These are phyloP conservation scores for Narcine bancroftii DNA, from an alignment of 2,113 vertebrate genomes.

Conservation along the genomic window DNA sequence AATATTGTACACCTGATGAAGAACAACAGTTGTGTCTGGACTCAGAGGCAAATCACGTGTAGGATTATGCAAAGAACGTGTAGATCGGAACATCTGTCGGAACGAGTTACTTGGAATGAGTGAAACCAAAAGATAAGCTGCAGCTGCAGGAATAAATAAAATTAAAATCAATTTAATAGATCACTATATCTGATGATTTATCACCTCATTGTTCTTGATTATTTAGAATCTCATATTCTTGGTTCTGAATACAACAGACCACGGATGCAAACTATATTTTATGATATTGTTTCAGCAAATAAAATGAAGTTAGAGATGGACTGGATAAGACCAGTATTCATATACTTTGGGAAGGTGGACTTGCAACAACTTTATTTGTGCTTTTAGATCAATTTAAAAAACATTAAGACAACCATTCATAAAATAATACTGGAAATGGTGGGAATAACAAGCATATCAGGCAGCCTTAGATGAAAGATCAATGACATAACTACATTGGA, in stretches of 20 bases:
- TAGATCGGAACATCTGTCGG: constrained; percentile 98
- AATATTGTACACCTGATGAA: constrained; percentile 95
- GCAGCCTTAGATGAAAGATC: no score
- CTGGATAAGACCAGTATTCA: neutral
- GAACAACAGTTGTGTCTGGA: constrained; percentile 90
- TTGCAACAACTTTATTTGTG: neutral
- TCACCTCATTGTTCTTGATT: neutral
- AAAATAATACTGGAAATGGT: no score
- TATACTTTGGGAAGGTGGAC: neutral
- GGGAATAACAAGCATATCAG: no score
- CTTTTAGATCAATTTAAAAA: neutral
- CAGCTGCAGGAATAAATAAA: constrained; percentile 61
- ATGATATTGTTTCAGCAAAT: neutral
- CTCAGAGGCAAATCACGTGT: constrained; percentile 92
- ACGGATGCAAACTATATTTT: neutral
- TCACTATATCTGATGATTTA: neutral
- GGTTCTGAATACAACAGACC: neutral
- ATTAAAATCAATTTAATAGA: constrained; percentile 40
- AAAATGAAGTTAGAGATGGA: neutral
- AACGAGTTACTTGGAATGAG: constrained; percentile 99
- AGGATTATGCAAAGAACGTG: constrained; percentile 90
- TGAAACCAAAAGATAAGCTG: constrained; percentile 96
- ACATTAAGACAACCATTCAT: no score
- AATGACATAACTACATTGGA: no score
- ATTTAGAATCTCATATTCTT: neutral